Evolutionary conservation across 2,888 invertebrate species (phyloP).

Genomic region (Andricus quercusramuli): DNA sequence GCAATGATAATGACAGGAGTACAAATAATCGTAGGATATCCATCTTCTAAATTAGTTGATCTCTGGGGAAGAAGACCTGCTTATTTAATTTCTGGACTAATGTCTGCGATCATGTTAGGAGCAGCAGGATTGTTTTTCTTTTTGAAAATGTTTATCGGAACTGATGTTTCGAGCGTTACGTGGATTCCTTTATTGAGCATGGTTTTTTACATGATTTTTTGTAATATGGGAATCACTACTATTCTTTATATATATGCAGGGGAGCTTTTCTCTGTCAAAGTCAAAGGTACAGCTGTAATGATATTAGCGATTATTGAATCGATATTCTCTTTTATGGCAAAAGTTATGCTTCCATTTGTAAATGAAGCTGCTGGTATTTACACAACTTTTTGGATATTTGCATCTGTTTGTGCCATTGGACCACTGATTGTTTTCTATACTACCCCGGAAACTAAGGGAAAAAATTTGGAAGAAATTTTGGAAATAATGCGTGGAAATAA

Average conservation of each 20-base stretch:
- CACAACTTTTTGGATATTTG: constrained; percentile 82
- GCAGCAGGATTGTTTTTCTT: constrained; percentile 82
- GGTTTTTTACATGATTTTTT: constrained; percentile 83
- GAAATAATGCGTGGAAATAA: background rate
- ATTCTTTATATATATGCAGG: constrained; percentile 83
- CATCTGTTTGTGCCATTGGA: constrained; percentile 52
- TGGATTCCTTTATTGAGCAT: constrained; percentile 83
- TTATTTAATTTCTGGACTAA: constrained; percentile 81
- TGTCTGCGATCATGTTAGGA: constrained; percentile 80
- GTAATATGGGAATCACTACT: constrained; percentile 83
- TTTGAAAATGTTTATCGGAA: constrained; percentile 75
- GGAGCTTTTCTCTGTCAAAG: constrained; percentile 83
- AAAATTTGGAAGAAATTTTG: background rate
- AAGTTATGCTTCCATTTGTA: constrained; percentile 81
- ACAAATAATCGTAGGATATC: constrained; percentile 81
- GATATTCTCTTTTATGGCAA: constrained; percentile 81
- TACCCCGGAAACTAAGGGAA: constrained; percentile 14
- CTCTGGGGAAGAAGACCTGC: constrained; percentile 83
- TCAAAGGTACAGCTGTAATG: constrained; percentile 84
- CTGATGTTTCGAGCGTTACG: constrained; percentile 79
- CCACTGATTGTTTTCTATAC: background rate
- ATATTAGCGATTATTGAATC: constrained; percentile 83
- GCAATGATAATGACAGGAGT: constrained; percentile 81
- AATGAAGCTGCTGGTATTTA: constrained; percentile 80
- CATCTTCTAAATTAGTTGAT: constrained; percentile 82